Conservation (phyloP, 35 echinoderm and acorn worm genomes). For the Anneissia japonica region DNA sequence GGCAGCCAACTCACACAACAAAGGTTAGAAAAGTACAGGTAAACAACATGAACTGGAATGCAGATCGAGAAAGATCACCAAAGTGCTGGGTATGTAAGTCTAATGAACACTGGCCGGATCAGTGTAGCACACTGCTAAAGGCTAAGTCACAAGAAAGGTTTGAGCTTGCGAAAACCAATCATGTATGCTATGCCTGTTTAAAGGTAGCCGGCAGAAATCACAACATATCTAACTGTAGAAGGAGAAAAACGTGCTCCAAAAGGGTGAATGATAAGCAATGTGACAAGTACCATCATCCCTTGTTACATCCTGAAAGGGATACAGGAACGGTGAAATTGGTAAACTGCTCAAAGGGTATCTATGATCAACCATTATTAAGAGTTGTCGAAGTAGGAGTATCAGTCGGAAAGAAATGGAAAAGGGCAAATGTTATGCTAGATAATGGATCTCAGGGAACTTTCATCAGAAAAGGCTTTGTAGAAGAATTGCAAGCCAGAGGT, state of each 20-base stretch:
- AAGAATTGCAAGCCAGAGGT: neutral
- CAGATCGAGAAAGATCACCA: neutral
- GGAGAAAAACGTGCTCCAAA: neutral
- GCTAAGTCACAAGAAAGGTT: neutral
- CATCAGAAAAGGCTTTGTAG: neutral
- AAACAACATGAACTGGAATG: neutral
- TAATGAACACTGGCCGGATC: neutral
- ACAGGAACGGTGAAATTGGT: too few relatives aligned
- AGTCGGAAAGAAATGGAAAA: neutral
- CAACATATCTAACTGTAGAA: neutral
- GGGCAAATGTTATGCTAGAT: conserved; percentile 14
- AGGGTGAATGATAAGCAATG: neutral
- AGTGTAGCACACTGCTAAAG: neutral
- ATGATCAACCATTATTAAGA: neutral
- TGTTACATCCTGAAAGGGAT: too few relatives aligned
- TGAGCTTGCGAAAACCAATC: conserved; percentile 6
- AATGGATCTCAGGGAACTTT: conserved; percentile 22
- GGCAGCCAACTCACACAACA: neutral
- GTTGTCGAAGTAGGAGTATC: conserved; percentile 20
- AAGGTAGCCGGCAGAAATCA: conserved; percentile 16
- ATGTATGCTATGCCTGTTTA: conserved; percentile 25
- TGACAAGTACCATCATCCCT: conserved; percentile 10
- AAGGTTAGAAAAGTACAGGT: neutral
- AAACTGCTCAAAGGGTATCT: too few relatives aligned
- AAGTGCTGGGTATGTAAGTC: conserved; percentile 12